Base-by-base conservation (phyloP, 1,140 invertebrate genomes). In the Achroia grisella region DNA sequence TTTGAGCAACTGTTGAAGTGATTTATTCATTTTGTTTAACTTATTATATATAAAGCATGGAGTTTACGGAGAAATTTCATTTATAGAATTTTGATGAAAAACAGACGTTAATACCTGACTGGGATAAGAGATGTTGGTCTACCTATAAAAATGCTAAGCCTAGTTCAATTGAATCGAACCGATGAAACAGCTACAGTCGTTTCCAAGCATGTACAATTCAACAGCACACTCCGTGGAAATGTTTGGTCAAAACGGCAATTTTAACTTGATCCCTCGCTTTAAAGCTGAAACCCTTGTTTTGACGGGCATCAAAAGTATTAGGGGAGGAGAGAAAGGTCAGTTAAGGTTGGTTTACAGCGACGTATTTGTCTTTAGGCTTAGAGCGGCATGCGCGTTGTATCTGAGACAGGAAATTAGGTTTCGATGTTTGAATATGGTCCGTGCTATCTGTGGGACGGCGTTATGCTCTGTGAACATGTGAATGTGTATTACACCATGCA, bases 241-340 rank as follows among this genome's bases (percentile, higher is more conserved):
- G 48, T 60, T 52, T 53, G 44, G 31, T 44, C 46, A 39, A 32
- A 33, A 10, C 10, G 15, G 28, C 54, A 52, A 55, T 0, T 28
- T 0, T 50, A 46, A 4, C 61, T 44, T 54, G 69, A 58, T 10
- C 64, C 46, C 14, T 47, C 27, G 8, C 37, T 41, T 51, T 58
- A 44, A 23, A 23, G 6, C 17, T 23, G 17, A 3, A 23, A 23
- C 17, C 17, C 17, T 23, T 23, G 6, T 23, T 23, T 23, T 23
- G 17, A 23, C 6, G 17, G 17, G 6, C 6, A 3, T 23, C 17
- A 23, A 23, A 23, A 23, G 17, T 23, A 6, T 23, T 3, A 6
- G 2, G 13, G 8, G 12, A 15, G 8, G 8, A 1, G 14, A n/a
- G 35, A 14, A 1, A 37, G 35, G 35, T 37, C 35, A n/a, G 4